Evolutionary conservation across 2,888 invertebrate species (phyloP), one percentile per base, ranked within the genome.

Genomic region (Lepidonotus clava): DNA sequence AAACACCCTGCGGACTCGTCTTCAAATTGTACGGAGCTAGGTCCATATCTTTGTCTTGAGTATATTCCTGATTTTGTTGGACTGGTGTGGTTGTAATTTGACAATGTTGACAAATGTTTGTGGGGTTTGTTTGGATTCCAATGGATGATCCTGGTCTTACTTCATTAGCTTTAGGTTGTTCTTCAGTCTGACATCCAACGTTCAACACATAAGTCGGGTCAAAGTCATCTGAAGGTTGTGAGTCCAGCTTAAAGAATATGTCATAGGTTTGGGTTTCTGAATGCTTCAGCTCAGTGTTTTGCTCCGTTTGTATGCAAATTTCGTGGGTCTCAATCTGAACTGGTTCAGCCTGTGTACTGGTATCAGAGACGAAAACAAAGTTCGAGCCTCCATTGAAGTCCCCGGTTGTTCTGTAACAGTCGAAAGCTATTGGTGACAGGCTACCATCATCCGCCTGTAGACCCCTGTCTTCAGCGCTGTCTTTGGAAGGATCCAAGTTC

Each of bases 391-490:
- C 38, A 36, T 24, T n/a, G 51, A 14, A 51, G 51, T 51, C 51
- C 11, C n/a, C n/a, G n/a, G n/a, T n/a, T n/a, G n/a, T n/a, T n/a
- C n/a, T n/a, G n/a, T 51, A 14, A 51, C 51, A 11, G 51, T 51
- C 11, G n/a, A 80, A 86, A 41, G 80, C 38, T 36, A 86, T 53
- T 32, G 86, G 86, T n/a, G 86, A 86, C 36, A 86, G 36, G 1
- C 51, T 32, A 28, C 86, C 86, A 53, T 86, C 86, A 61, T 77
- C 77, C 21, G 41, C 41, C 36, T 86, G 86, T n/a, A 86, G 46
- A 38, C 34, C 36, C 4, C 34, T n/a, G 21, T 83, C 56, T 34
- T 56, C 46, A 11, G 28, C 1, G 24, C 28, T 21, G 38, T 1
- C 38, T 6, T 32, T 76, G 34, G 11, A 4, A 14, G 14, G 8